A percentile compares a stretch with the other conserved stretches of the same genome.
phyloP scores from a whole-genome alignment of 2,797 vertebrate genomes.

The Euphonia xanthogaster region DNA sequence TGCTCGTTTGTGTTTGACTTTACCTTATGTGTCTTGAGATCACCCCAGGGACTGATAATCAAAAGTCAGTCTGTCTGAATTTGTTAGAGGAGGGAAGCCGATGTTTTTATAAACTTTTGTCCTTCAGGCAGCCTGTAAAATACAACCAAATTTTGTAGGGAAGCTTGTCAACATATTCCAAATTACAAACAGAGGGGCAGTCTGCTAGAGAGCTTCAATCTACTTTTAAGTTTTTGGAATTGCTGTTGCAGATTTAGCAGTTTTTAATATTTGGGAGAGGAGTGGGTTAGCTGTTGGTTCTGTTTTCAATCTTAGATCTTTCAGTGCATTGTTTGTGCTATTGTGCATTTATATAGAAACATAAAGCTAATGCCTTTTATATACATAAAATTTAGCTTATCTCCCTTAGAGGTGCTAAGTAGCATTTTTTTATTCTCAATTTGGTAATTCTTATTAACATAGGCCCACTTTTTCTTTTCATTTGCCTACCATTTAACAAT shows the following conservation, averaged over 20 bases:
- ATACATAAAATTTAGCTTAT: background rate
- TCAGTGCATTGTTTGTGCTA: background rate
- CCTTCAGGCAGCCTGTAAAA: background rate
- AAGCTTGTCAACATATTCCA: background rate
- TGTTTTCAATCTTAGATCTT: background rate
- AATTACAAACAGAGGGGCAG: background rate
- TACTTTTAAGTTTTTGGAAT: background rate
- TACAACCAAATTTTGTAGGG: background rate
- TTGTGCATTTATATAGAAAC: conserved; percentile 8
- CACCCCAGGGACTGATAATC: background rate
- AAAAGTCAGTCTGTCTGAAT: background rate
- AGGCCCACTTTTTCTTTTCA: background rate
- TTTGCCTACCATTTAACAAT: background rate
- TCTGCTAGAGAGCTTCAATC: background rate
- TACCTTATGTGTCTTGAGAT: background rate
- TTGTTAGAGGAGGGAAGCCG: background rate
- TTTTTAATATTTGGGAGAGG: background rate
- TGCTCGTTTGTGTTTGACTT: background rate
- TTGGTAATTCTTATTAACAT: background rate
- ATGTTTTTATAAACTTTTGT: background rate
- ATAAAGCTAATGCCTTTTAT: background rate
- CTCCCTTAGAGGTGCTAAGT: background rate
- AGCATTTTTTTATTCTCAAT: background rate
- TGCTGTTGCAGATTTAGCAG: background rate
- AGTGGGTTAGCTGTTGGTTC: background rate